These are phyloP conservation scores for Dendrophyllia cribrosa DNA, from an alignment of 64 coral and sea anemone species.

Conservation along the genomic window DNA sequence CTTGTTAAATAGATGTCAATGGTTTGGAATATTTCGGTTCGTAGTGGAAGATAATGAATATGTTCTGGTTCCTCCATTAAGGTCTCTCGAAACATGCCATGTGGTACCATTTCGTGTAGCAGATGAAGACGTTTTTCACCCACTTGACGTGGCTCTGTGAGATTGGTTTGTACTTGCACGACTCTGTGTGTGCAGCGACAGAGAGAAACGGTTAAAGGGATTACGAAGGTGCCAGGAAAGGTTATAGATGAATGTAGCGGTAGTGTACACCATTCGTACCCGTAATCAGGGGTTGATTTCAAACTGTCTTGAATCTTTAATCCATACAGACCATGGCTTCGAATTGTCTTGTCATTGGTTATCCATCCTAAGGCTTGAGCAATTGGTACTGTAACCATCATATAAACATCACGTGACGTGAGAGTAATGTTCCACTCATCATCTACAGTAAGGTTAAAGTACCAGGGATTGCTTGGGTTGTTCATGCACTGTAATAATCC, in stretches of 20 bases:
- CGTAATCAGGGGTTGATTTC: not conserved
- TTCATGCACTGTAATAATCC: not conserved
- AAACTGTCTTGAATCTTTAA: not conserved
- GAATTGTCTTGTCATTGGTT: not conserved
- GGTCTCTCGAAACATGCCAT: constrained; percentile 2
- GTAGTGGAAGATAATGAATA: not conserved
- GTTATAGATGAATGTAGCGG: not conserved
- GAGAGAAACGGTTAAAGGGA: not conserved
- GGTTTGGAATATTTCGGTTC: not conserved
- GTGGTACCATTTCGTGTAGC: not conserved
- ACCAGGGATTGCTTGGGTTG: not conserved
- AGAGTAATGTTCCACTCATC: not conserved
- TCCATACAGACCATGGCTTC: not conserved
- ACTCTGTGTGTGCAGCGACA: not conserved
- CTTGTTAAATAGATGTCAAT: constrained; percentile 21
- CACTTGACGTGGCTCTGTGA: constrained; percentile 8
- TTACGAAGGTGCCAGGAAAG: not conserved
- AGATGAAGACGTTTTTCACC: not conserved
- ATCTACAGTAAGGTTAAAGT: not conserved
- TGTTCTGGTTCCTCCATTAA: not conserved
- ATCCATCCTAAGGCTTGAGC: not conserved
- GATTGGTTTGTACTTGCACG: not conserved
- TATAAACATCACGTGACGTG: not conserved
- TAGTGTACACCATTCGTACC: not conserved
- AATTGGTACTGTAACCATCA: not conserved